Evolutionary conservation across 1,140 invertebrate genomes (phyloP), one percentile per base, ranked within the genome.

Genomic region (Phortica variegata): DNA sequence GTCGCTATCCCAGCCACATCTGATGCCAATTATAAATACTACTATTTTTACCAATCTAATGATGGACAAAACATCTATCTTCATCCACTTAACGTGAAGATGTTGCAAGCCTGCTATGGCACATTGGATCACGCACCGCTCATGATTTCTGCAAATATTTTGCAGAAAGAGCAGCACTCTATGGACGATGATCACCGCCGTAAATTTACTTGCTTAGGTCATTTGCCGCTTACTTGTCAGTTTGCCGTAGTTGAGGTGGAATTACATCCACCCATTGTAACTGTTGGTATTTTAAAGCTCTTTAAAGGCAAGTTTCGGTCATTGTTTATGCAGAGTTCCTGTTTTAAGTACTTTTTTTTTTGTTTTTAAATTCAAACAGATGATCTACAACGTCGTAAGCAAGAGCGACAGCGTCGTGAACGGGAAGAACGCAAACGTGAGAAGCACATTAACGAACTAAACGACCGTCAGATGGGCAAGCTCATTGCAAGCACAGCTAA

Each of bases 31-130:
- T 47, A 21, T 26, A 87, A 85, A 77, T 84, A 82, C 58, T 90
- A 87, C 76, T 92, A 91, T 68, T 94, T 93, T 73, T 94, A 93
- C 78, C 91, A 94, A 85, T 89, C 88, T 47, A 79, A 82, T 26
- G 92, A 95, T 79, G 94, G 94, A 1, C 93, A 96, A 75, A 89
- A 94, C 69, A 85, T 97, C 19, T 98, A 93, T 76, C 76, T 98
- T 37, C 90, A 97, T 79, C 86, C 90, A 3, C 75, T 98, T 54
- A 97, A 98, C 78, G 85, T 91, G 2, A 87, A 88, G 41, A 95
- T 97, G 84, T 75, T 98, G 52, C 87, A 90, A 63, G 83, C 86
- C 36, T 85, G 90, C 37, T 97, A 93, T 79, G 91, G 91, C 13
- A 82, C 80, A 36, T 80, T 97, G 37, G 87, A 91, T 49, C 78